These are phyloP conservation scores for Leucoma salicis DNA, from an alignment of 2,888 invertebrate species.

Conservation along the genomic window DNA sequence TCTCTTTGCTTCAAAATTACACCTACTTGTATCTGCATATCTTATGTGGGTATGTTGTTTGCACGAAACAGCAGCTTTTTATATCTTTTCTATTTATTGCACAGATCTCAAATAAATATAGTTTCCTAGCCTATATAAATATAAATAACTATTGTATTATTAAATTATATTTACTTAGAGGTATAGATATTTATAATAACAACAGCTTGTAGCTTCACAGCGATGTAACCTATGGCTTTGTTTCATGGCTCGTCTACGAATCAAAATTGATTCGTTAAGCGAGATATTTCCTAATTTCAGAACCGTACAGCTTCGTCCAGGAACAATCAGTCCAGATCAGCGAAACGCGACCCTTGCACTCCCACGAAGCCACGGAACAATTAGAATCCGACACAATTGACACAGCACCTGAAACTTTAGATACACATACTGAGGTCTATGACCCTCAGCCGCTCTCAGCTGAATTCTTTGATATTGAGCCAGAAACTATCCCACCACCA, in stretches of 20 bases:
- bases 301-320: slow-evolving; percentile 42
- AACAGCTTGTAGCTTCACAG: neutral
- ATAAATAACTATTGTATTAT: no score
- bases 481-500: slow-evolving; percentile 1
- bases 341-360: slow-evolving; percentile 37
- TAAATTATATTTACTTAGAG: no score
- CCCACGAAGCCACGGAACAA: slow-evolving; percentile 36
- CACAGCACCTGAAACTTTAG: neutral
- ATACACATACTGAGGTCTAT: neutral
- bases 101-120: no score
- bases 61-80: no score
- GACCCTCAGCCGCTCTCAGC: neutral
- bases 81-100: no score
- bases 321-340: slow-evolving; percentile 36
- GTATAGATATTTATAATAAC: no score
- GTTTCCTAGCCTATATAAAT: no score
- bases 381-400: slow-evolving; percentile 1
- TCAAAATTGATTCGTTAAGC: slow-evolving; percentile 55
- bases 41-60: no score
- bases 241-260: slow-evolving; percentile 39
- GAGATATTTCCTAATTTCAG: slow-evolving; percentile 62
- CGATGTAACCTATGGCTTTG: slow-evolving; percentile 28
- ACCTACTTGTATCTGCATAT: no score
- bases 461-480: neutral
- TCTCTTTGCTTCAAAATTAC: no score